Evolutionary conservation across 2,888 invertebrate genomes (phyloP), one percentile per base, ranked within the genome.

Genomic region (Andrena bucephala): DNA sequence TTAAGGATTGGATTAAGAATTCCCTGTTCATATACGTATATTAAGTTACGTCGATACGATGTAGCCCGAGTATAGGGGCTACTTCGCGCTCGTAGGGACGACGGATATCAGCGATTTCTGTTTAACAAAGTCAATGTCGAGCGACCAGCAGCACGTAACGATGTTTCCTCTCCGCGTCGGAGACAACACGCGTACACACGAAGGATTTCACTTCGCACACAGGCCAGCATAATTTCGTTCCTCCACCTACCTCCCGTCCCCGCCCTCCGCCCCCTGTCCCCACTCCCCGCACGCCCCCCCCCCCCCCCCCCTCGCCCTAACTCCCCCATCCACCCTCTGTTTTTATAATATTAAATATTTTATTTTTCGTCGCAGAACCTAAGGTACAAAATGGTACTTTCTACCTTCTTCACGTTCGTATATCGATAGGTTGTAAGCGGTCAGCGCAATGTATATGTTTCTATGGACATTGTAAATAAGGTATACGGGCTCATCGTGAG

Each of bases 381-480:
- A 91, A 81, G 89, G 92, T 92, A 90, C 92, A 91, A 91, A 92
- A 89, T 91, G 89, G 90, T 90, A 90, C 87, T 90, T 89, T 90
- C 87, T 88, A 90, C 84, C 85, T 89, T 90, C 80, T 79, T 88
- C 73, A 84, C 59, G 83, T 87, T 87, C 83, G 83, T 86, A 89
- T 87, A 88, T 88, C 86, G 73, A 77, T 86, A 86, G 81, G 78
- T 74, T 84, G 57, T 86, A 84, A 88, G 86, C 88, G 80, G 50
- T 89, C 85, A 79, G 67, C 62, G 89, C 89, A 87, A 85, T 90
- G 89, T 90, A 88, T 91, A 89, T 90, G 90, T 89, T 91, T 91
- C 91, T 89, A 89, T 91, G 86, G 87, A 92, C 89, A 90, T 90
- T 92, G 91, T 92, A 92, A 91, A 92, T 91, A 92, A 89, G 88